Evolutionary conservation across 64 coral and sea anemone genomes (phyloP), one percentile per base, ranked within the genome.

Genomic region (Astreopora myriophthalma): DNA sequence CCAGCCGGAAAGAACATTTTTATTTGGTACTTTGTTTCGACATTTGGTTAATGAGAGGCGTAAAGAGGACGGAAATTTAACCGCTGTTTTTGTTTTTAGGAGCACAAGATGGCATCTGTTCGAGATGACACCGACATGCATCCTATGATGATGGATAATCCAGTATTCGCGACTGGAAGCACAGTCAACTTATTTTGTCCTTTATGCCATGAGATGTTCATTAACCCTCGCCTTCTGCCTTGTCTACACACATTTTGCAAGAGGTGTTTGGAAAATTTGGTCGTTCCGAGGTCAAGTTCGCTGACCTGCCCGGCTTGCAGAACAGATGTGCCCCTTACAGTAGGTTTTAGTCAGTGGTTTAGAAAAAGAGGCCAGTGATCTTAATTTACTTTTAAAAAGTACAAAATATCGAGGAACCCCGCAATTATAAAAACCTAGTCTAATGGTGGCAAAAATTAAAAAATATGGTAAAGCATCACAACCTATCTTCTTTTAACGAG

Each of bases 231-330:
- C 5, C 87, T 99, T 8, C 48, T 99, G 3, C 94, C 97, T 8
- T 99, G 97, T 85, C 80, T 99, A n/a, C 97, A 99, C 70, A 99
- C 94, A 22, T 99, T 99, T 84, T 99, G 97, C 38, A 93, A 86
- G 48, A 75, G 94, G 72, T 99, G 97, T 52, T 79, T 99, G 72
- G 97, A 99, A 20, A 95, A 99, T 52, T 55, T 96, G 42, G 97
- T 99, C 2, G 88, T 89, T 39, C 97, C 94, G 8, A 75, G 97
- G 5, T 96, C 97, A 11, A 95, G 93, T 71, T 51, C 70, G 7
- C 80, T 99, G 60, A 93, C 57, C 28, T 99, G 97, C 69, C 97
- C 97, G 31, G 92, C 94, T 1, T 99, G 97, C 81, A 89, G 94
- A 64, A 90, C 88, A 84, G 97, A 99, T 73, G 86, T 95, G 20